Evolutionary conservation across 30 jellyfish, hydroid and myxozoan species (phyloP), one percentile per base, ranked within the genome.

Genomic region (Aurelia sp.): DNA sequence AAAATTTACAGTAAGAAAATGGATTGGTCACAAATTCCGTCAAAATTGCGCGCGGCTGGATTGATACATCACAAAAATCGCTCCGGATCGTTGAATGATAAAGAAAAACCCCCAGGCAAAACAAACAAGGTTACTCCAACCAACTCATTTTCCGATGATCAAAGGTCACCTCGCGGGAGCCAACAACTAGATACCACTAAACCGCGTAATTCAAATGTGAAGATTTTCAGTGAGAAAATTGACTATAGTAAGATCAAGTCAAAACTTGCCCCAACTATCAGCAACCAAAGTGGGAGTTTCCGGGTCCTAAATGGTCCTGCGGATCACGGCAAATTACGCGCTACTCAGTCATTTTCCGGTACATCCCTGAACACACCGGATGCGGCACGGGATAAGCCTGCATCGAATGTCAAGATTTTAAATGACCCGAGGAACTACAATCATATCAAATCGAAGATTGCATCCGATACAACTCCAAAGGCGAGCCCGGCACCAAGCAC

Each of bases 21-120:
- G 5, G 97, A 90, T 38, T 90, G 97, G 97, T 90, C 97, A 10
- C 97, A 90, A 40, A 94, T 90, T 7, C 90, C 82, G 31, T 90
- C 97, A 13, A 84, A 83, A 24, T 53, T 90, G 83, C 74, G 79
- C 16, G 71, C 88, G 62, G 85, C 87, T 27, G 96, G 98, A 12
- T 50, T 91, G 76, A 18, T 88, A 20, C 35, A 58, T 52, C 75
- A 63, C 60, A 50, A 40, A 4, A 60, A 60, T 17, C 60, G 81
- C 0, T 59, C 30, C 31, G 67, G 53, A 8, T 35, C 79, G 53
- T 22, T 31, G 24, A 59, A 31, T 3, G 80, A 62, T 3, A 20
- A 50, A 18, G 74, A 21, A 15, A 80, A 80, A 24, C 2, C 73
- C 3, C 65, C 78, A 5, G 77, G 76, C 30, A 81, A 22, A 73